Evolutionary conservation across 2,888 invertebrate species (phyloP).

Genomic region (Chelonus formosanus): DNA sequence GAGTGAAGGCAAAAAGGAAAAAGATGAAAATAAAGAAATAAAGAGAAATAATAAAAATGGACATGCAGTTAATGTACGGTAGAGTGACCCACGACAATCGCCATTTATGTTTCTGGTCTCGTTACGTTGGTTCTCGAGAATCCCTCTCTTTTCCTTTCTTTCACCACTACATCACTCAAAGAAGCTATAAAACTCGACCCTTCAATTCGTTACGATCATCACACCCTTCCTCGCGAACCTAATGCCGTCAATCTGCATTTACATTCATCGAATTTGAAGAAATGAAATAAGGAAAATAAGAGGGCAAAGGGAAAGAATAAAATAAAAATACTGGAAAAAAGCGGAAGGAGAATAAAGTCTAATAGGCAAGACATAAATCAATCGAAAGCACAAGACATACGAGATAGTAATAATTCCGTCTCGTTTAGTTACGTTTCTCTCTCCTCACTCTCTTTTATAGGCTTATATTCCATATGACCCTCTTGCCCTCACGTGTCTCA

Average conservation of each 20-base stretch:
- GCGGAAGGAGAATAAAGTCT: conserved; percentile 16
- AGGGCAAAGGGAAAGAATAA: conserved; percentile 47
- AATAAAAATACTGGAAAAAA: conserved; percentile 38
- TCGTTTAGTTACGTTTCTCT: conserved; percentile 28
- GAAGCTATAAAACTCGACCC: conserved; percentile 56
- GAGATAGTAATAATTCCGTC: conserved; percentile 32
- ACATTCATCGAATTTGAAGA: conserved; percentile 19
- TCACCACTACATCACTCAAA: conserved; percentile 37
- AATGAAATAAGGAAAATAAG: conserved; percentile 24
- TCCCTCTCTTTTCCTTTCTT: conserved; percentile 47
- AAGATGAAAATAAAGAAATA: conserved; percentile 17
- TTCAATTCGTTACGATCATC: conserved; percentile 51
- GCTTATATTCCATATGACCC: conserved; percentile 27
- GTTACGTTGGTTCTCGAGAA: conserved; percentile 38
- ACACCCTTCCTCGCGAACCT: conserved; percentile 26
- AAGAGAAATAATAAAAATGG: conserved; percentile 58
- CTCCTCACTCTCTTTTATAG: conserved; percentile 25
- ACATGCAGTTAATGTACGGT: conserved; percentile 60
- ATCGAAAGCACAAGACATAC: conserved; percentile 29
- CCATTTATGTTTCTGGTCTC: conserved; percentile 52
- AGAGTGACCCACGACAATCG: conserved; percentile 63
- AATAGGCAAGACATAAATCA: conserved; percentile 36
- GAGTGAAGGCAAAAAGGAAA: conserved; percentile 25
- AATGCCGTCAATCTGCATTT: conserved; percentile 16
- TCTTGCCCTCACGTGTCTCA: conserved; percentile 31